These are phyloP conservation scores for Apeira syringaria DNA, from an alignment of 2,888 invertebrate genomes.

Conservation along the genomic window DNA sequence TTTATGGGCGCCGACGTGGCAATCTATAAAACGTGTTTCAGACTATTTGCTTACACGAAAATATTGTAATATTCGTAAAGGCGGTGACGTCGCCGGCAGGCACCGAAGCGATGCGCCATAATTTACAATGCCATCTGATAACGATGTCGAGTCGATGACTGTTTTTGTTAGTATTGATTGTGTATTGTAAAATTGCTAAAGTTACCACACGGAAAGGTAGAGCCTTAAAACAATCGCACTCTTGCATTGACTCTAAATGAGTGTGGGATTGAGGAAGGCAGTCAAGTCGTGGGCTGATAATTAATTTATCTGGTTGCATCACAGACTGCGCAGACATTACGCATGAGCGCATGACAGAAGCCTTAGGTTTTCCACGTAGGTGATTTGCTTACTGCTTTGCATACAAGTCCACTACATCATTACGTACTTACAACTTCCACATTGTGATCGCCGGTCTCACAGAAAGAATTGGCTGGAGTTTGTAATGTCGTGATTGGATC, in stretches of 20 bases:
- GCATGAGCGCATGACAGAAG: conserved; percentile 25
- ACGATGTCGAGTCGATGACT: conserved; percentile 44
- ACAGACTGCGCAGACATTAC: conserved; percentile 16
- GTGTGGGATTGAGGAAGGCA: conserved; percentile 45
- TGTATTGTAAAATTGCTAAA: conserved; percentile 35
- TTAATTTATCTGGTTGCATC: conserved; percentile 35
- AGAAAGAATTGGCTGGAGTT: conserved; percentile 13
- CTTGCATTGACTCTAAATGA: conserved; percentile 12
- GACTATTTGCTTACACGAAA: conserved; percentile 44
- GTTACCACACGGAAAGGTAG: conserved; percentile 35
- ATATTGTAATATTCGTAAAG: conserved; percentile 46
- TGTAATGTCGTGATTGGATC: conserved; percentile 17
- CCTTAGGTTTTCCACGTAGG: conserved; percentile 17
- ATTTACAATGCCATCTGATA: conserved; percentile 66
- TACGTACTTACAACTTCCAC: background rate
- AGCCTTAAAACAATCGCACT: conserved; percentile 23
- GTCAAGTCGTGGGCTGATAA: conserved; percentile 38
- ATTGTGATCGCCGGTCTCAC: conserved; percentile 12
- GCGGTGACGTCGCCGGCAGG: conserved; percentile 65
- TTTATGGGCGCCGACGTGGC: conserved; percentile 14
- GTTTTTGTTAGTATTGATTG: conserved; percentile 59
- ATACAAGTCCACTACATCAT: background rate
- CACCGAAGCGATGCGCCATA: conserved; percentile 57
- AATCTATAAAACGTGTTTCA: conserved; percentile 22
- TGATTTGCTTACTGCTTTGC: conserved; percentile 12